Conservation (phyloP, 2,888 invertebrate species). For the Auanema freiburgensis region DNA sequence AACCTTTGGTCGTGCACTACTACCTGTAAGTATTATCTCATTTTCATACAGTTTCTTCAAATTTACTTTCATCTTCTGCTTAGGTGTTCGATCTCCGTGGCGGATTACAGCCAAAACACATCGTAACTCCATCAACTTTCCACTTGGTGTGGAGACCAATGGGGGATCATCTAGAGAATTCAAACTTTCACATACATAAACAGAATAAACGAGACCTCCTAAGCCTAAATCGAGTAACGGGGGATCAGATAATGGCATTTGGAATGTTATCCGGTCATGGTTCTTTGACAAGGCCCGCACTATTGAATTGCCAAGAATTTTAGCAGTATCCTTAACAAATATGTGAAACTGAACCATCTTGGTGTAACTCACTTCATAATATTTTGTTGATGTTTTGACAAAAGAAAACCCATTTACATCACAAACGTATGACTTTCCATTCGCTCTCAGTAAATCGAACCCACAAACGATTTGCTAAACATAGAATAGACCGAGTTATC, state of each 20-base stretch:
- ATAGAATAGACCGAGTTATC: neutral
- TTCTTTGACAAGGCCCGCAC: slow-evolving; percentile 79
- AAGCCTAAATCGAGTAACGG: slow-evolving; percentile 47
- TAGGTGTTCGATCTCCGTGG: slow-evolving; percentile 97
- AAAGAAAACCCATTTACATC: slow-evolving; percentile 99
- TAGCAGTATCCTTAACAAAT: slow-evolving; percentile 80
- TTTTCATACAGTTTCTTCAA: neutral
- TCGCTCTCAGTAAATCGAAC: slow-evolving; percentile 92
- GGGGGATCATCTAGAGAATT: slow-evolving; percentile 85
- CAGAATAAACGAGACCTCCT: slow-evolving; percentile 21
- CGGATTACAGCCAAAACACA: slow-evolving; percentile 96
- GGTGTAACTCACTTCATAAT: slow-evolving; percentile 77
- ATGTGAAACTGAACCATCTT: neutral
- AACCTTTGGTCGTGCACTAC: slow-evolving; percentile 67
- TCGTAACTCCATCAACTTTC: slow-evolving; percentile 89
- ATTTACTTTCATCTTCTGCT: slow-evolving; percentile 95
- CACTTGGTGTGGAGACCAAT: slow-evolving; percentile 93
- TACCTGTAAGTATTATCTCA: slow-evolving; percentile 22
- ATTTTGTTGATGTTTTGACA: slow-evolving; percentile 98
- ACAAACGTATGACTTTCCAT: slow-evolving; percentile 97
- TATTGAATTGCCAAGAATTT: slow-evolving; percentile 97
- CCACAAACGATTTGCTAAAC: slow-evolving; percentile 94
- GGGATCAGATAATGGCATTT: slow-evolving; percentile 7
- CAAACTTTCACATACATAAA: neutral
- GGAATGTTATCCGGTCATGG: slow-evolving; percentile 1